phyloP scores from a whole-genome alignment of 2,113 vertebrate species.

The Takifugu flavidus region DNA sequence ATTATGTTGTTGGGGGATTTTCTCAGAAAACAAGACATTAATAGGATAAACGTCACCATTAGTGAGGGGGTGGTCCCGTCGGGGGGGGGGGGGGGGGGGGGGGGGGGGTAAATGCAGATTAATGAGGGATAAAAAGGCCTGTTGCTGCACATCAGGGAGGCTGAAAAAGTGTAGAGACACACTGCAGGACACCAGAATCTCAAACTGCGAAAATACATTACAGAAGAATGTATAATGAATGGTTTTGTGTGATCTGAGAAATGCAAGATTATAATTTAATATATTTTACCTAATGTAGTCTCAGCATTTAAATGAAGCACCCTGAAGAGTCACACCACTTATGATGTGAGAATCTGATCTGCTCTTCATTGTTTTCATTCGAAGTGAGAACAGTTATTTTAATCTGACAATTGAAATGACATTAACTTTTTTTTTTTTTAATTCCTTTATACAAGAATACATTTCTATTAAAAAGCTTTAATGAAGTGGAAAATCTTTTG shows the following conservation, averaged over 20 bases:
- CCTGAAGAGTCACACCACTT: too few relatives aligned
- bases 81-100: slow-evolving; percentile 12
- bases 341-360: too few relatives aligned
- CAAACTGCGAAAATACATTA: slow-evolving; percentile 20
- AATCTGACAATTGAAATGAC: too few relatives aligned
- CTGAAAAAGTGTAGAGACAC: slow-evolving; percentile 34
- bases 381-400: too few relatives aligned
- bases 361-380: too few relatives aligned
- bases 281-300: neutral
- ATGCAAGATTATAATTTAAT: neutral
- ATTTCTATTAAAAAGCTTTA: too few relatives aligned
- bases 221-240: neutral
- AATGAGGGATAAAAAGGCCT: slow-evolving; percentile 57
- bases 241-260: neutral
- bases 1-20: slow-evolving; percentile 49
- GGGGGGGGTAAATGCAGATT: slow-evolving; percentile 27
- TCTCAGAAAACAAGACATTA: slow-evolving; percentile 42
- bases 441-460: too few relatives aligned
- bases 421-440: too few relatives aligned
- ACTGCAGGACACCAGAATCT: slow-evolving; percentile 16
- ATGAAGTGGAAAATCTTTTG: neutral
- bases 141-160: slow-evolving; percentile 31
- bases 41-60: slow-evolving; percentile 47
- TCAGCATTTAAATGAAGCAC: too few relatives aligned
- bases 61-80: slow-evolving; percentile 21